Base-by-base conservation (phyloP, 2,888 invertebrate genomes). In the Pollenia amentaria region DNA sequence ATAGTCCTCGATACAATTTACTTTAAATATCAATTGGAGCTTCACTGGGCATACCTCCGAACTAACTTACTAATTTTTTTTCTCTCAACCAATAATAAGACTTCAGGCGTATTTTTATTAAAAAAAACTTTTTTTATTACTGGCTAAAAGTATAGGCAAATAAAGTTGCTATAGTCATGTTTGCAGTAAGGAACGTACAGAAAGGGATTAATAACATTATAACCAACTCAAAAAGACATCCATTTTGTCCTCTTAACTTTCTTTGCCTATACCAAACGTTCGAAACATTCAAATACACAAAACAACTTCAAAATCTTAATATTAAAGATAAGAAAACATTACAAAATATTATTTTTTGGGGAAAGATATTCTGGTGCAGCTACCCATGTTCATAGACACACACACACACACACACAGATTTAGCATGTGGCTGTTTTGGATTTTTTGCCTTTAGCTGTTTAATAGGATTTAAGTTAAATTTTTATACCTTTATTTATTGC, bases 401-500 rank as follows among this genome's bases (percentile, higher is more conserved):
- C 53, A 21, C 16, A 51, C 9, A 42, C 18, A 44, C 55, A 21
- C 3, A 38, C 40, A 42, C 12, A 42, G 4, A 14, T 16, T 40
- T 14, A 3, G 11, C 11, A 12, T 75, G n/a, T 6, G 3, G 14
- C 29, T 29, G 42, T 11, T 8, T 51, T 73, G 38, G 48, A 16
- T 10, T n/a, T 29, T 73, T 78, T 48, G 85, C 85, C 72, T 87
- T 86, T 83, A 75, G 87, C 70, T 84, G 79, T 89, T 89, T 88
- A 89, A 87, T 85, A 87, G 89, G 89, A 89, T 88, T 89, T 89
- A 88, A 88, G 87, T 89, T 87, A 87, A 89, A 88, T 88, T 88
- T 88, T 84, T 87, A 80, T 87, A 84, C 77, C 72, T 84, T 77
- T 81, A 82, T 87, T 80, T 77, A 87, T 80, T 72, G 67, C 67